These are phyloP conservation scores for Digitonthophagus gazella DNA, from an alignment of 2,888 invertebrate species.

Conservation along the genomic window DNA sequence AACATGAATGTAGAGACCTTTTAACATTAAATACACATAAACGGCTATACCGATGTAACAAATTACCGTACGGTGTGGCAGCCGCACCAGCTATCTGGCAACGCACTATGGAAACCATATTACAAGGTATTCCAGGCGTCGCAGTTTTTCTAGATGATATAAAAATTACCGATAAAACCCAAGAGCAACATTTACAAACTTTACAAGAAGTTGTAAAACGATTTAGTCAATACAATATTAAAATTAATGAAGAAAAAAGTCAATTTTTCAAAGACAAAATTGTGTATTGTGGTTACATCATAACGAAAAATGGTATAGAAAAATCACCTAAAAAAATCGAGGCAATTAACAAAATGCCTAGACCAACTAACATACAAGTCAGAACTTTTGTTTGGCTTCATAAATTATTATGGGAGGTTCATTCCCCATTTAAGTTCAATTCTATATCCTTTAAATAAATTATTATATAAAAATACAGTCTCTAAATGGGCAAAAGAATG, in stretches of 20 bases:
- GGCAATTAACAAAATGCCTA: slow-evolving; percentile 12
- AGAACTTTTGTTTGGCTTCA: slow-evolving; percentile 4
- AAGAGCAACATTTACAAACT: slow-evolving; percentile 33
- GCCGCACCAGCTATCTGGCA: slow-evolving; percentile 41
- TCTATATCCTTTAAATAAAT: slow-evolving; percentile 9
- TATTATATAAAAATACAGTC: neutral
- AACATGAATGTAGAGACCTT: slow-evolving; percentile 37
- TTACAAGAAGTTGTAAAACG: slow-evolving; percentile 27
- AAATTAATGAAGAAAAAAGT: slow-evolving; percentile 35
- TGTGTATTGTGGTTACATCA: slow-evolving; percentile 37
- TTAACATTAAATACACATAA: slow-evolving; percentile 43
- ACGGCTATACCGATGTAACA: slow-evolving; percentile 39
- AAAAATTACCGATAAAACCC: slow-evolving; percentile 33
- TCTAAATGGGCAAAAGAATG: slow-evolving; percentile 5
- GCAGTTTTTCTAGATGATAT: slow-evolving; percentile 39
- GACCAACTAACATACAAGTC: slow-evolving; percentile 5
- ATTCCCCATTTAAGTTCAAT: slow-evolving; percentile 10
- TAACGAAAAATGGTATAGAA: slow-evolving; percentile 39
- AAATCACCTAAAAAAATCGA: slow-evolving; percentile 15
- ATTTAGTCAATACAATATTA: slow-evolving; percentile 8
- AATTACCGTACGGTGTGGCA: slow-evolving; percentile 40
- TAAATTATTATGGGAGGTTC: slow-evolving; percentile 13
- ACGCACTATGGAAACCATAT: slow-evolving; percentile 36
- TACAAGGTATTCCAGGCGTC: slow-evolving; percentile 35
- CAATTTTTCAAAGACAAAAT: slow-evolving; percentile 35